phyloP scores from a whole-genome alignment of 2,797 vertebrate genomes.

The Pitangus sulphuratus region DNA sequence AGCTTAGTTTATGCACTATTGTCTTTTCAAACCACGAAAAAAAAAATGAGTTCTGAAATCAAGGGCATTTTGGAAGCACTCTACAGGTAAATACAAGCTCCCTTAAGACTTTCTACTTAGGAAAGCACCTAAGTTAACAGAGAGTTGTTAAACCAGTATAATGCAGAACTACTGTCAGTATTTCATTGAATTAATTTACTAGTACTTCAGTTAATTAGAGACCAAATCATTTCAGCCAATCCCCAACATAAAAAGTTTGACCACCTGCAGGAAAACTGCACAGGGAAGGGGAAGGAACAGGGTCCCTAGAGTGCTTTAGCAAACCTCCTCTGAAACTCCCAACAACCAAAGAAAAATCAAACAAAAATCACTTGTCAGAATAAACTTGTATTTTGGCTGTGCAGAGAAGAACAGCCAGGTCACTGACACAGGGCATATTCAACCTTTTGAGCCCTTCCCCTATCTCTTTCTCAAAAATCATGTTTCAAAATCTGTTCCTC shows the following conservation, averaged over 20 bases:
- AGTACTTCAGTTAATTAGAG: constrained; percentile 1
- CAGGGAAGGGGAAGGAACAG: neutral
- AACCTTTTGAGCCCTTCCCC: neutral
- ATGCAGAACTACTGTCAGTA: neutral
- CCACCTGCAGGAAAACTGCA: neutral
- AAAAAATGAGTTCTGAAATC: neutral
- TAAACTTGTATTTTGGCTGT: neutral
- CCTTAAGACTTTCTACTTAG: neutral
- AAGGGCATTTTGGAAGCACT: neutral
- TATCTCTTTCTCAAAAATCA: neutral
- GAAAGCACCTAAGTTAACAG: constrained; percentile 7
- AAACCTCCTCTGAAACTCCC: neutral
- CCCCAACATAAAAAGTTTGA: neutral
- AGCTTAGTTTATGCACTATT: neutral
- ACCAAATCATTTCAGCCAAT: neutral
- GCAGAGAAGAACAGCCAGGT: neutral
- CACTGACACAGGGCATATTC: neutral
- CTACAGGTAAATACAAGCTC: neutral
- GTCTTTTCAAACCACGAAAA: neutral
- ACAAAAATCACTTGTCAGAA: neutral
- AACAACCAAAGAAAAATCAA: neutral
- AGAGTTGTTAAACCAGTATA: neutral
- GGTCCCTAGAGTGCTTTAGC: neutral
- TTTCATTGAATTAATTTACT: constrained; percentile 22
- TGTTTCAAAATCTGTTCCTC: neutral